phyloP scores from a whole-genome alignment of 2,797 vertebrate species.

The Enteromius fasciolatus region DNA sequence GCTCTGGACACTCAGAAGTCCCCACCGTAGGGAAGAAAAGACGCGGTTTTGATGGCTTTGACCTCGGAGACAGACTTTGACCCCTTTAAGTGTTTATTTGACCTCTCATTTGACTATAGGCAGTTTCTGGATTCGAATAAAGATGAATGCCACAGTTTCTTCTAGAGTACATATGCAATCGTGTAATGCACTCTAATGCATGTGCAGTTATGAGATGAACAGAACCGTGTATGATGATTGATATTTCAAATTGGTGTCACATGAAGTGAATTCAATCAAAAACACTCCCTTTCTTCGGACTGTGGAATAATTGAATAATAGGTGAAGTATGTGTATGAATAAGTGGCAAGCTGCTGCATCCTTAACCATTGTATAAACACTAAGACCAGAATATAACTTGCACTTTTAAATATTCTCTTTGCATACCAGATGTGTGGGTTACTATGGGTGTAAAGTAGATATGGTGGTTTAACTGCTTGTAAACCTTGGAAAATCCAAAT shows the following conservation, averaged over 20 bases:
- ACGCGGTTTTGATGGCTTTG: background rate
- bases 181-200: background rate
- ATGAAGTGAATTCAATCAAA: background rate
- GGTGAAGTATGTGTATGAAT: background rate
- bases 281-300: background rate
- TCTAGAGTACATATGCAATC: background rate
- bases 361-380: background rate
- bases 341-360: background rate
- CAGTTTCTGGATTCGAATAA: background rate
- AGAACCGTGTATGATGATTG: background rate
- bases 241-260: background rate
- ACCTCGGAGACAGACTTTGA: background rate
- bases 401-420: background rate
- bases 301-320: background rate
- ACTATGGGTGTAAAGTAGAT: background rate
- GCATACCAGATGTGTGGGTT: background rate
- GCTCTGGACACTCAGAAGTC: slow-evolving; percentile 44
- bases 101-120: background rate
- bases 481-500: slow-evolving; percentile 15
- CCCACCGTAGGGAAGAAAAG: slow-evolving; percentile 49
- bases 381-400: background rate
- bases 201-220: background rate
- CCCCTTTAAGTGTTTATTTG: slow-evolving; percentile 19
- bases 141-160: background rate
- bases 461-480: background rate